These are phyloP conservation scores for Melanerpes aurifrons DNA, from an alignment of 2,113 vertebrate species.

Conservation along the genomic window DNA sequence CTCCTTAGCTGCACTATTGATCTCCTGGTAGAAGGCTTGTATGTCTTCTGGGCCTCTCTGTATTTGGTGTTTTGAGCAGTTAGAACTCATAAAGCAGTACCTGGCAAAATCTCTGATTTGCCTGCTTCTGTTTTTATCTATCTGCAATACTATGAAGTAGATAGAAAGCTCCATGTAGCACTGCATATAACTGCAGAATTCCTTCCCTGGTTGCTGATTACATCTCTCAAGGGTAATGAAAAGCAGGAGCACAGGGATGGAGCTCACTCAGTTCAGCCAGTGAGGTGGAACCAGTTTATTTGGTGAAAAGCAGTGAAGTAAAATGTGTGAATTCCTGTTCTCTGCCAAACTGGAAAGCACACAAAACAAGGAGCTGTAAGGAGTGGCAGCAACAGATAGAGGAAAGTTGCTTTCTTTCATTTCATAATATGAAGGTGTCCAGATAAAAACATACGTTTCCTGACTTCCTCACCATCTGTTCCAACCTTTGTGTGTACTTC, in stretches of 20 bases:
- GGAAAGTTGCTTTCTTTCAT: background rate
- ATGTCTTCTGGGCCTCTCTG: background rate
- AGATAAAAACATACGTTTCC: conserved; percentile 43
- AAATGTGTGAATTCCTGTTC: background rate
- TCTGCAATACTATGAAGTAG: background rate
- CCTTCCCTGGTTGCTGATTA: background rate
- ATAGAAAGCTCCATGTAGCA: background rate
- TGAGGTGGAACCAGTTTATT: background rate
- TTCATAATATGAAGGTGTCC: conserved; percentile 31
- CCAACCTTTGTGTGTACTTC: conserved; percentile 25
- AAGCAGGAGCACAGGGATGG: background rate
- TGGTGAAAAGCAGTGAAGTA: background rate
- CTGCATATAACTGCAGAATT: background rate
- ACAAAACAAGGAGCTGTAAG: background rate
- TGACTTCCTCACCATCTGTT: conserved; percentile 60
- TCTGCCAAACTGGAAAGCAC: background rate
- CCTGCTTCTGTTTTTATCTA: background rate
- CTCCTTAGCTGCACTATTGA: background rate
- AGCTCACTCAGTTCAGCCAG: background rate
- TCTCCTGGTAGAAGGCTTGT: background rate
- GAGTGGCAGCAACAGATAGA: background rate
- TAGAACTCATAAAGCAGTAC: background rate
- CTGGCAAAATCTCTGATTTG: background rate
- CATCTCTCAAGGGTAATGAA: background rate
- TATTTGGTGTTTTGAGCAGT: background rate